Evolutionary conservation across 2,888 invertebrate genomes (phyloP).

Genomic region (Colostygia pectinataria): DNA sequence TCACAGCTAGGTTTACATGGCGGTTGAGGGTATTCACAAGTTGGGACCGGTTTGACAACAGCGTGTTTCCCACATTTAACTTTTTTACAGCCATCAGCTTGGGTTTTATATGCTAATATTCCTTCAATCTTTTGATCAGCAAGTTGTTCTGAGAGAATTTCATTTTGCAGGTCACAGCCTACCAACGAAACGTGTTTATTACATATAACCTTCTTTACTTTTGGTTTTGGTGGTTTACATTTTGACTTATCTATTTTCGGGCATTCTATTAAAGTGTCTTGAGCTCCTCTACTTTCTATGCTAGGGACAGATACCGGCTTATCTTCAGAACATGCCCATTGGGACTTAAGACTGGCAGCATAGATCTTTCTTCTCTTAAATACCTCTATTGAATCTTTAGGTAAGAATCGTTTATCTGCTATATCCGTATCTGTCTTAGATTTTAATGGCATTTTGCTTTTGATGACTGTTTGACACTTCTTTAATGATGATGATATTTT

Average conservation of each 20-base stretch:
- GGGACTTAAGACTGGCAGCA: constrained; percentile 48
- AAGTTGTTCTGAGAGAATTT: constrained; percentile 29
- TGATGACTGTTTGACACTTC: constrained; percentile 31
- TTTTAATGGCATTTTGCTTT: constrained; percentile 36
- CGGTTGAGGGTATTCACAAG: constrained; percentile 38
- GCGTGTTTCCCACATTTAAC: constrained; percentile 39
- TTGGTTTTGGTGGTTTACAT: not conserved
- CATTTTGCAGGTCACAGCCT: constrained; percentile 41
- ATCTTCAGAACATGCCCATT: constrained; percentile 44
- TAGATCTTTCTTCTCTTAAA: constrained; percentile 57
- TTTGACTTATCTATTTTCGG: constrained; percentile 33
- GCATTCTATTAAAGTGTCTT: constrained; percentile 27
- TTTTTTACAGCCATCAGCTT: constrained; percentile 35
- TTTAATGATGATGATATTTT: too few relatives aligned
- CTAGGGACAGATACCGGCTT: constrained; percentile 37
- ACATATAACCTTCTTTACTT: constrained; percentile 26
- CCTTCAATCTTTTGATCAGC: constrained; percentile 35
- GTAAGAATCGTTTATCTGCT: constrained; percentile 43
- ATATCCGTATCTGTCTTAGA: constrained; percentile 26
- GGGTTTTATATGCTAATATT: constrained; percentile 46
- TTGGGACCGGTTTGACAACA: constrained; percentile 31
- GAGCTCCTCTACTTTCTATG: constrained; percentile 39
- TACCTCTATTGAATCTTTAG: constrained; percentile 70
- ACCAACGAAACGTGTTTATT: constrained; percentile 54
- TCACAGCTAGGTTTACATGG: constrained; percentile 41